Percentiles rank a stretch among this genome's conserved stretches.
Evolutionary conservation across 2,797 vertebrate species (phyloP).

Genomic region (Ispidina picta): DNA sequence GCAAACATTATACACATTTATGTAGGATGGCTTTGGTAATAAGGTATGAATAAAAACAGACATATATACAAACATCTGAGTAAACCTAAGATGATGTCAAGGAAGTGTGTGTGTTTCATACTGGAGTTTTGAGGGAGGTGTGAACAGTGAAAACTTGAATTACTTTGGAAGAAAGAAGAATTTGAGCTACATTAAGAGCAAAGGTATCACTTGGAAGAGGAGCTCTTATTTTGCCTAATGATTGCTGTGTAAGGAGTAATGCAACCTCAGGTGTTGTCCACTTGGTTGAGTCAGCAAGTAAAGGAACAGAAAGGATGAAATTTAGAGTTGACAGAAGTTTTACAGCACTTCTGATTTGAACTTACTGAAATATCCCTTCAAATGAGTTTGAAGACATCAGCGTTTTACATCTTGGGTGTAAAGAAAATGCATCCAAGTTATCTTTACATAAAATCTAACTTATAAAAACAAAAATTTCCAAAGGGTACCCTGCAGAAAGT

Average conservation of each 20-base stretch:
- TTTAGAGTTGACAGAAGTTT: background rate
- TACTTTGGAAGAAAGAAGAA: background rate
- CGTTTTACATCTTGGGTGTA: background rate
- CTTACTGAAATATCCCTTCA: background rate
- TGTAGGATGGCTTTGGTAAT: slow-evolving; percentile 32
- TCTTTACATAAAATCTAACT: background rate
- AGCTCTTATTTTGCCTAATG: background rate
- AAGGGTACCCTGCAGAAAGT: background rate
- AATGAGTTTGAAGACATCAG: background rate
- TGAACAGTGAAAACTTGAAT: background rate
- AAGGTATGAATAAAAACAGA: slow-evolving; percentile 44
- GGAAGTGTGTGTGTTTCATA: background rate
- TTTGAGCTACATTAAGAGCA: background rate
- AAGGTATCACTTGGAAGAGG: background rate
- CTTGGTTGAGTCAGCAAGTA: background rate
- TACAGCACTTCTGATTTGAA: background rate
- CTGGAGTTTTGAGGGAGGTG: background rate
- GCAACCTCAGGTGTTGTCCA: background rate
- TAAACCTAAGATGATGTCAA: background rate
- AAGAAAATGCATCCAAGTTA: background rate
- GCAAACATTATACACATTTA: slow-evolving; percentile 11
- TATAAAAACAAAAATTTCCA: background rate
- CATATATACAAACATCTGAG: slow-evolving; percentile 6
- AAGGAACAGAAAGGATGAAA: background rate
- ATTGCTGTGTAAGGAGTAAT: background rate